Evolutionary conservation across 2,797 vertebrate genomes (phyloP).

Genomic region (Pipistrellus kuhlii): DNA sequence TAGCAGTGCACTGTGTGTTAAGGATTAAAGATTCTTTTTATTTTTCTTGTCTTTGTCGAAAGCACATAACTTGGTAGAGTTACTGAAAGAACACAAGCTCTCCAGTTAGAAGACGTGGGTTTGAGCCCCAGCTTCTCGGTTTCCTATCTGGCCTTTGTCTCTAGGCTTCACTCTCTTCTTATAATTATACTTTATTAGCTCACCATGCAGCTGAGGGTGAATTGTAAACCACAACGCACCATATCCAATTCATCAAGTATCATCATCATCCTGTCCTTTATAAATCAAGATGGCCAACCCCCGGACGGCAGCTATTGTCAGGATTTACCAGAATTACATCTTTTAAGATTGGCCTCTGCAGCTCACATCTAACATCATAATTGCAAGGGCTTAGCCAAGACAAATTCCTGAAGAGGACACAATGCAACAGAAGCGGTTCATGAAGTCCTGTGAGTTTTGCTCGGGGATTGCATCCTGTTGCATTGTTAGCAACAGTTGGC

Average conservation of each 20-base stretch:
- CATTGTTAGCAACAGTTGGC: constrained; percentile 38
- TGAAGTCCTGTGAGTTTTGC: constrained; percentile 28
- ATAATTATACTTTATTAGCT: background rate
- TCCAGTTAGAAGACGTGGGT: background rate
- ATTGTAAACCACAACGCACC: background rate
- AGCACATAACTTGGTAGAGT: background rate
- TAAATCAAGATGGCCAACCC: constrained; percentile 11
- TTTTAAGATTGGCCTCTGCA: constrained; percentile 45
- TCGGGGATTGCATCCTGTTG: constrained; percentile 44
- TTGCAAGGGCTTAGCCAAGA: constrained; percentile 55
- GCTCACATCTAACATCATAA: constrained; percentile 40
- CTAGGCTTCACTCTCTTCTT: background rate
- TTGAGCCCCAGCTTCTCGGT: background rate
- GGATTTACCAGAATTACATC: constrained; percentile 58
- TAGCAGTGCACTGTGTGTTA: background rate
- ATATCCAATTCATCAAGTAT: background rate
- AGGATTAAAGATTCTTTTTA: background rate
- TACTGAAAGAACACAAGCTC: background rate
- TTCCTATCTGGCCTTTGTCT: background rate
- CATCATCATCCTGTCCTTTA: background rate
- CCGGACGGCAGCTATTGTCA: constrained; percentile 19
- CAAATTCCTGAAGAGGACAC: constrained; percentile 79
- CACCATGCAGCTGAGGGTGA: background rate
- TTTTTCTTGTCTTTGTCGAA: background rate
- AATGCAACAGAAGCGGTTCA: constrained; percentile 59